Evolutionary conservation across 2,888 invertebrate species (phyloP).

Genomic region (Entomobrya multifasciata): DNA sequence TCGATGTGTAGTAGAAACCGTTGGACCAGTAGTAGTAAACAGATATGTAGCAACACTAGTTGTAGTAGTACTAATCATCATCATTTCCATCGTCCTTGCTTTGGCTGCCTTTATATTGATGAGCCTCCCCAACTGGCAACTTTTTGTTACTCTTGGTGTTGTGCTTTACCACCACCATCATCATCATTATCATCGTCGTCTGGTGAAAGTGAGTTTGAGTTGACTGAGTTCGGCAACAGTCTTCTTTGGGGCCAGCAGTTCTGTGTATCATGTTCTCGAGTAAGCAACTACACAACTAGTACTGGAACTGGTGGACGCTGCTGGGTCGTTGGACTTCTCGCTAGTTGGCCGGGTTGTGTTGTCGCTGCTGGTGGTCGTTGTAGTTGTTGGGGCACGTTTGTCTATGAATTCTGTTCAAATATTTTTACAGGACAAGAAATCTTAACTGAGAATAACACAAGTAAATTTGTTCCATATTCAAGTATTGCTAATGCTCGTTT

Average conservation of each 20-base stretch:
- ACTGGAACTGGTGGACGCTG: conserved; percentile 56
- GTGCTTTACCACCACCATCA: neutral
- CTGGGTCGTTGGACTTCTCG: conserved; percentile 72
- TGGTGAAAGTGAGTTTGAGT: conserved; percentile 68
- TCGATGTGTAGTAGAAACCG: conserved; percentile 57
- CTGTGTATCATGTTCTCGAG: conserved; percentile 44
- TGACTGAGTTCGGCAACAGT: conserved; percentile 32
- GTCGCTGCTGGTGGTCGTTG: conserved; percentile 10
- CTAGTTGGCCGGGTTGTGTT: conserved; percentile 46
- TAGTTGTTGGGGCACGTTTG: neutral
- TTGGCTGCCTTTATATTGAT: conserved; percentile 69
- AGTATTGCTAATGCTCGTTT: neutral
- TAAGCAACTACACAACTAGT: conserved; percentile 56
- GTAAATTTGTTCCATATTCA: neutral
- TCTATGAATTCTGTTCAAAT: conserved; percentile 1
- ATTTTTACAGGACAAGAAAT: neutral
- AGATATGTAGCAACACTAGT: conserved; percentile 63
- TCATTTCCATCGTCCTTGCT: conserved; percentile 64
- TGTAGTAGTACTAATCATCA: conserved; percentile 46
- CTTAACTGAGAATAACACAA: neutral
- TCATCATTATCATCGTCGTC: conserved; percentile 23
- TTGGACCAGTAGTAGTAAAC: conserved; percentile 71
- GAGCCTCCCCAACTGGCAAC: conserved; percentile 66
- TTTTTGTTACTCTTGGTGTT: conserved; percentile 59
- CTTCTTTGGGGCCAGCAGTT: conserved; percentile 35